A percentile compares a stretch with the other conserved stretches of the same genome.
Evolutionary conservation across 2,113 vertebrate genomes (phyloP).

Genomic region (Athene noctua): DNA sequence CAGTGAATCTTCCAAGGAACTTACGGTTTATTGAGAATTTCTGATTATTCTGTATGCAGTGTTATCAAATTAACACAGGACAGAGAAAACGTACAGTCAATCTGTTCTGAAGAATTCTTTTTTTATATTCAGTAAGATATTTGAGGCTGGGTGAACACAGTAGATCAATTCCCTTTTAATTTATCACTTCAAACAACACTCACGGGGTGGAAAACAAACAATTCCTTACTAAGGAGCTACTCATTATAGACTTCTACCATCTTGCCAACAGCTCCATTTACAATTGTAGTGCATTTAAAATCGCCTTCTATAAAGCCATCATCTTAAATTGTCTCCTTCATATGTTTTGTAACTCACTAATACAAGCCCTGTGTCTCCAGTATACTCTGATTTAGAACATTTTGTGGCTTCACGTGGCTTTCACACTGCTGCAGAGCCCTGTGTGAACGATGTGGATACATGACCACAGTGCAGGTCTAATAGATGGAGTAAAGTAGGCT

Average conservation of each 20-base stretch:
- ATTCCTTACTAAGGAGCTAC: background rate
- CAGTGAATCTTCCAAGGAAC: background rate
- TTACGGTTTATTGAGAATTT: background rate
- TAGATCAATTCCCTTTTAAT: background rate
- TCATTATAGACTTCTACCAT: background rate
- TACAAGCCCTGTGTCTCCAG: background rate
- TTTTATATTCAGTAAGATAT: background rate
- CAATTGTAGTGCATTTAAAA: background rate
- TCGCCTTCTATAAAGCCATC: background rate
- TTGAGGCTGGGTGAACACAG: background rate
- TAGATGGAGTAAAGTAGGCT: background rate
- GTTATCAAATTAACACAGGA: background rate
- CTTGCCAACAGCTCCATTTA: conserved; percentile 1
- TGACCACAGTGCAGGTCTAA: background rate
- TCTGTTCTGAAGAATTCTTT: background rate
- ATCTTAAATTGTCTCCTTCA: background rate
- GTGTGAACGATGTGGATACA: background rate
- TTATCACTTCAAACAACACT: background rate
- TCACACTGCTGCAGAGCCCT: background rate
- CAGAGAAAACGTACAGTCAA: background rate
- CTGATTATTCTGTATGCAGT: background rate
- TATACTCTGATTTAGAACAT: background rate
- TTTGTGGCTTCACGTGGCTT: background rate
- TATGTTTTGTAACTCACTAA: background rate
- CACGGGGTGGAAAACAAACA: background rate